Evolutionary conservation across 2,797 vertebrate species (phyloP), one percentile per base, ranked within the genome.

Genomic region (Chlorospingus flavigularis): DNA sequence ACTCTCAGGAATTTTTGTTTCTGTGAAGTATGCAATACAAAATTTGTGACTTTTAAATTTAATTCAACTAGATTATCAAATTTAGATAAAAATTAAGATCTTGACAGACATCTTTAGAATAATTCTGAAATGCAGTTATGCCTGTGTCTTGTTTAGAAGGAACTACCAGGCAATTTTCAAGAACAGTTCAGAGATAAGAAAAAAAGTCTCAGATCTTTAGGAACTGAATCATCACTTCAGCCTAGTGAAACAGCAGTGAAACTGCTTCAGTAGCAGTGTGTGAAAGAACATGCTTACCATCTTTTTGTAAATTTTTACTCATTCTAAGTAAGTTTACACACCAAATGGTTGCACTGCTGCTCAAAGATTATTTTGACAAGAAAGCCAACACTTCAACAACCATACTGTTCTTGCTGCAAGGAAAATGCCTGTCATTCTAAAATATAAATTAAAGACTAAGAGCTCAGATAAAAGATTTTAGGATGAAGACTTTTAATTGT

Each of bases 311-410:
- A 43, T 31, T 93, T 85, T 85, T 53, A 82, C 53, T 92, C 81
- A 55, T 70, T 73, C 73, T 42, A 79, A 61, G 0, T 17, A 73
- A 70, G 51, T 67, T 81, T 66, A 92, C 6, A 13, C 67, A n/a
- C 81, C 81, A 94, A 91, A 94, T 53, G 89, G 88, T 45, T 73
- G 48, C 71, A 73, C 3, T 51, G 50, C 76, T 91, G 66, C 62
- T 75, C 71, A 70, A 63, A 51, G 81, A 35, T 51, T 95, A 85
- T 85, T 92, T 94, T 87, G 92, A 96, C 95, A 94, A 63, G 78
- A 57, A 86, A 85, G 63, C 17, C 47, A 91, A 85, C 92, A 85
- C 84, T 83, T 94, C 8, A 72, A 67, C 54, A 88, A 62, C 55
- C 51, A 54, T 65, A 26, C 84, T 79, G 43, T 48, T 92, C 79